phyloP scores from a whole-genome alignment of 2,797 vertebrate species.

The Anniella stebbinsi region DNA sequence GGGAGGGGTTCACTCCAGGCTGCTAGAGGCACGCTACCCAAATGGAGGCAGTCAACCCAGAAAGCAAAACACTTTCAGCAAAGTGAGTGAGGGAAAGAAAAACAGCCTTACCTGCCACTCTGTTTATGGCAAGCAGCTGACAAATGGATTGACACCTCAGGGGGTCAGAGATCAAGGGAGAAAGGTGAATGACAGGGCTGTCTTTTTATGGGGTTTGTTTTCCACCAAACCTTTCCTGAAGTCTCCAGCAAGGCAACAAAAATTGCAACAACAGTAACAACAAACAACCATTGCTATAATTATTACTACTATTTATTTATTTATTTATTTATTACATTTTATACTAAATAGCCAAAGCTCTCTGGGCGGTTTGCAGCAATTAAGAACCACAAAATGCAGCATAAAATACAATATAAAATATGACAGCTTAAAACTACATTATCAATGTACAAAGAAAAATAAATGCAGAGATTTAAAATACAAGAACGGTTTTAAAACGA shows the following conservation, averaged over 20 bases:
- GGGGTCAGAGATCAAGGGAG: accelerated
- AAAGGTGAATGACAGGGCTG: constrained; percentile 28
- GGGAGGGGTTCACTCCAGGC: background rate
- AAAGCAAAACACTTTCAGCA: constrained; percentile 40
- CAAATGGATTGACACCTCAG: background rate
- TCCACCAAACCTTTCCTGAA: background rate
- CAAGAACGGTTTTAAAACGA: too few relatives aligned
- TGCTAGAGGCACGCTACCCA: constrained; percentile 46
- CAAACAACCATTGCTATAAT: too few relatives aligned
- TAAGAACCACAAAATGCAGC: too few relatives aligned
- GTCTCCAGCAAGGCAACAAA: too few relatives aligned
- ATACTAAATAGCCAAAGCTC: too few relatives aligned
- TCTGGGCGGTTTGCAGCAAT: too few relatives aligned
- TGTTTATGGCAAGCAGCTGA: constrained; percentile 15
- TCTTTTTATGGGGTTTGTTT: background rate
- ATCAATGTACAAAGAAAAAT: too few relatives aligned
- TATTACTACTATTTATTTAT: too few relatives aligned
- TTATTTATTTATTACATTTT: too few relatives aligned
- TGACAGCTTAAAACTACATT: too few relatives aligned
- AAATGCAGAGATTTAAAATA: too few relatives aligned
- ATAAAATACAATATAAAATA: too few relatives aligned
- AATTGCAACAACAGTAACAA: background rate
- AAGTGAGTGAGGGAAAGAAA: constrained; percentile 53
- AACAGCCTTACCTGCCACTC: constrained; percentile 59
- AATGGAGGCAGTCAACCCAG: constrained; percentile 53